Conservation (phyloP, 2,797 vertebrate genomes). For the Helarctos malayanus region DNA sequence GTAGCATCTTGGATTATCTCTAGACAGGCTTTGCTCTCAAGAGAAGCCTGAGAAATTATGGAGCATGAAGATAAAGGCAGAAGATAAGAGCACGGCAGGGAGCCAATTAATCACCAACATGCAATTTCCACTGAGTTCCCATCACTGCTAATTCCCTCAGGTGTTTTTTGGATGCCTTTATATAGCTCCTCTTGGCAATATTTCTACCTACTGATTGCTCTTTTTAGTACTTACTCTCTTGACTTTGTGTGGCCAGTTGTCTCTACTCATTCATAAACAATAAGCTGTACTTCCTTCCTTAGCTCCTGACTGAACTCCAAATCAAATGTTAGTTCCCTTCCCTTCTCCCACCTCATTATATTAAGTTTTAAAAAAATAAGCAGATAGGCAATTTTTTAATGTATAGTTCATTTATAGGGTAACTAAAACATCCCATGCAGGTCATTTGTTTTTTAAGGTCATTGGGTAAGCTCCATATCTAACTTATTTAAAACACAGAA, state of each 20-base stretch:
- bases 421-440: background rate
- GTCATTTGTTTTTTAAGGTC: background rate
- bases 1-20: background rate
- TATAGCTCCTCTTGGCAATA: background rate
- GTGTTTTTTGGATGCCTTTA: background rate
- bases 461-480: background rate
- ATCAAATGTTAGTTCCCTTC: background rate
- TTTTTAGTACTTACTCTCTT: background rate
- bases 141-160: background rate
- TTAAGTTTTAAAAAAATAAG: constrained; percentile 2
- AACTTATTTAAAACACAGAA: background rate
- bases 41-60: background rate
- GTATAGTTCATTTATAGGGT: background rate
- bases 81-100: background rate
- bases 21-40: background rate
- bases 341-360: background rate
- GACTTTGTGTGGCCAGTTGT: background rate
- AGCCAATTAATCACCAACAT: background rate
- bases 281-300: background rate
- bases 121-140: background rate
- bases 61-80: background rate
- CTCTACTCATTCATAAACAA: background rate
- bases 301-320: background rate
- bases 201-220: background rate
- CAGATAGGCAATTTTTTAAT: background rate